Conservation (phyloP, 2,797 vertebrate species). For the Scomberomorus guttatus region DNA sequence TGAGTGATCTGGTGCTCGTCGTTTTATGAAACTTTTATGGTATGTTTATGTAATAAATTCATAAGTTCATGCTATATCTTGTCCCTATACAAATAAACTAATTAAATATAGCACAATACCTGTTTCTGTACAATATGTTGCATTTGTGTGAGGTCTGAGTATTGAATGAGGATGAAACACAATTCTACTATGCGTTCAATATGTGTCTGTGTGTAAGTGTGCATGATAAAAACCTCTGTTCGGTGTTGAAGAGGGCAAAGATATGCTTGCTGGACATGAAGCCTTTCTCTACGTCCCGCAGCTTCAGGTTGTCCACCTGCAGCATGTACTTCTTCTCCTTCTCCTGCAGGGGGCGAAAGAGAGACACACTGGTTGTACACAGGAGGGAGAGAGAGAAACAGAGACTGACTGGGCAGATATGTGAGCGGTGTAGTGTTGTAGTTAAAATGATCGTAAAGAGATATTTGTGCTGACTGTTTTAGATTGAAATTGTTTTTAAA, state of each 20-base stretch:
- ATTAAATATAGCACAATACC: background rate
- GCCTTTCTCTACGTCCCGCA: slow-evolving; percentile 96
- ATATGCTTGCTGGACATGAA: slow-evolving; percentile 99
- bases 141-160: background rate
- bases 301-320: slow-evolving; percentile 96
- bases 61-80: too few species aligned
- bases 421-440: slow-evolving; percentile 11
- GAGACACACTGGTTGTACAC: slow-evolving; percentile 15
- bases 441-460: slow-evolving; percentile 20
- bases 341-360: slow-evolving; percentile 89
- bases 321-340: slow-evolving; percentile 99
- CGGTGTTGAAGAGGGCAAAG: slow-evolving; percentile 98
- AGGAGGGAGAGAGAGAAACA: background rate
- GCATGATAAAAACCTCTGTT: slow-evolving; percentile 90
- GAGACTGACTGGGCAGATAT: background rate
- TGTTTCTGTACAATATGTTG: background rate
- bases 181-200: background rate
- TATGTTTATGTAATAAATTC: too few species aligned
- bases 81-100: too few species aligned
- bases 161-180: background rate
- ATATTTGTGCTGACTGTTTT: background rate
- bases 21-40: too few species aligned
- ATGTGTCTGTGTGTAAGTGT: background rate
- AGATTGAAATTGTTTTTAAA: background rate
- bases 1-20: too few species aligned